Conservation (phyloP, 2,888 invertebrate genomes). For the Mythimna impura region DNA sequence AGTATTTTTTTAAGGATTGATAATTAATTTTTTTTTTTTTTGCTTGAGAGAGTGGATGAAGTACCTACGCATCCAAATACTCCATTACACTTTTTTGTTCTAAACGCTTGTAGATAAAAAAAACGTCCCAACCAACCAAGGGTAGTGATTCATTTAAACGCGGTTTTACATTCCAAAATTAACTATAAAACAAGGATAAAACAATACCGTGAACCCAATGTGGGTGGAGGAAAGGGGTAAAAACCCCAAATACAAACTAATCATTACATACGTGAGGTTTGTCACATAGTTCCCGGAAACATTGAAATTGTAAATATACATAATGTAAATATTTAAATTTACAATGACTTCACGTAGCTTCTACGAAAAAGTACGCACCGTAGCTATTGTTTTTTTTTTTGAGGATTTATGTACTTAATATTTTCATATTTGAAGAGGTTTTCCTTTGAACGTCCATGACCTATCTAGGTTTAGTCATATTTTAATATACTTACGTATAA, state of each 20-base stretch:
- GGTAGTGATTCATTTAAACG: background rate
- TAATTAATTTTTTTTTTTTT: no score
- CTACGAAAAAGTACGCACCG: constrained; percentile 33
- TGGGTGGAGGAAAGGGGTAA: constrained; percentile 15
- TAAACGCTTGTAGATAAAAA: no score
- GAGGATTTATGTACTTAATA: background rate
- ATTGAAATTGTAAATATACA: background rate
- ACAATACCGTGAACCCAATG: background rate
- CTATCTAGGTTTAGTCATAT: constrained; percentile 9
- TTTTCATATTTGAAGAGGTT: constrained; percentile 30
- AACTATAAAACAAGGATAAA: constrained; percentile 13
- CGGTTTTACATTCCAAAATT: constrained; percentile 2
- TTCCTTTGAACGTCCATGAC: constrained; percentile 26
- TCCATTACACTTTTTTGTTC: no score
- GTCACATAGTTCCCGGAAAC: constrained; percentile 32
- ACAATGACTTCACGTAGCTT: constrained; percentile 27
- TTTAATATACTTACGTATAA: background rate
- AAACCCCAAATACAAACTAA: constrained; percentile 8
- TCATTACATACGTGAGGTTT: constrained; percentile 11
- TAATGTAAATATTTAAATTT: constrained; percentile 35
- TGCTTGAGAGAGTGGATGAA: no score
- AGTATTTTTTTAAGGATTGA: no score
- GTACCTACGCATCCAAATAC: no score
- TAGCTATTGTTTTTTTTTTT: constrained; percentile 21
- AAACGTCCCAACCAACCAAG: no score